Conservation (phyloP, 1,140 invertebrate genomes). For the Calosoma granatense region DNA sequence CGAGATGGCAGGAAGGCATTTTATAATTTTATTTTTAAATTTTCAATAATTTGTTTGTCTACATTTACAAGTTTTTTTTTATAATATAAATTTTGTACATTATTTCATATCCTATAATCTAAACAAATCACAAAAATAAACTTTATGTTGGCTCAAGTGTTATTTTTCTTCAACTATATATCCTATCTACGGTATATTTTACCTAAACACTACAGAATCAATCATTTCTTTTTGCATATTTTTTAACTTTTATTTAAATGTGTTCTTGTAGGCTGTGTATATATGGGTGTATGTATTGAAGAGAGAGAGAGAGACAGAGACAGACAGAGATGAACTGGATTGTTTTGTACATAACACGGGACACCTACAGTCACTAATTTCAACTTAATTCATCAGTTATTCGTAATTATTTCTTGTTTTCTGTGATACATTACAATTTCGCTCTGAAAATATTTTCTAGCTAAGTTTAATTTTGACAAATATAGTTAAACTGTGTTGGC, state of each 20-base stretch:
- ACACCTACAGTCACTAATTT: neutral
- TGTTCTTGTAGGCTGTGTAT: neutral
- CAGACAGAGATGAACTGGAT: neutral
- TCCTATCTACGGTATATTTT: neutral
- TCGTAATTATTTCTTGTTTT: too few relatives aligned
- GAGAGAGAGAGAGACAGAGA: neutral
- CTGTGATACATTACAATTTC: too few relatives aligned
- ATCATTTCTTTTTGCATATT: neutral
- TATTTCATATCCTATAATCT: conserved; percentile 30
- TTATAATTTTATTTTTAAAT: conserved; percentile 30
- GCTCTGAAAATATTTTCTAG: too few relatives aligned
- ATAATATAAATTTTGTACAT: conserved; percentile 37
- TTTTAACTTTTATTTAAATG: neutral
- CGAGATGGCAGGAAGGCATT: conserved; percentile 35
- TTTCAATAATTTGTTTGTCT: conserved; percentile 27
- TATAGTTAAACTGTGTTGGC: too few relatives aligned
- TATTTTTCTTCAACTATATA: conserved; percentile 11
- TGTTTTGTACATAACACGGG: conserved; percentile 8
- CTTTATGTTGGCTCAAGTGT: conserved; percentile 27
- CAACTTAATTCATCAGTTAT: neutral
- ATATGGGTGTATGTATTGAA: neutral
- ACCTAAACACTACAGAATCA: neutral
- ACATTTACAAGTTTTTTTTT: conserved; percentile 31
- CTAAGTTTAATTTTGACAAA: too few relatives aligned
- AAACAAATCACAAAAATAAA: conserved; percentile 37